Conservation (phyloP, 1,140 invertebrate species). For the Mylabris phalerata region DNA sequence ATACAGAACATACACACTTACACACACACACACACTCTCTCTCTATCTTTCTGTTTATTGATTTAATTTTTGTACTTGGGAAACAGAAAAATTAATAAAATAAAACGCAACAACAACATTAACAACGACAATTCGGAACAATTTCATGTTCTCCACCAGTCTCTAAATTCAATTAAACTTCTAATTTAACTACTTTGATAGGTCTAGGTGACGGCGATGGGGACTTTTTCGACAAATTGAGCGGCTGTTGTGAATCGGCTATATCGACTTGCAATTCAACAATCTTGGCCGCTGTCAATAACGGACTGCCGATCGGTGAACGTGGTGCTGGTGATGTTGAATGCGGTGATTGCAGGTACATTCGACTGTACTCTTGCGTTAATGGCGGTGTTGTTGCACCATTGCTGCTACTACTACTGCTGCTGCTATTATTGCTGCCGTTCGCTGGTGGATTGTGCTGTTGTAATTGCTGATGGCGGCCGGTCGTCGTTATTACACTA, state of each 20-base stretch:
- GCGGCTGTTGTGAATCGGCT: conserved; percentile 71
- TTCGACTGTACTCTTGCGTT: conserved; percentile 33
- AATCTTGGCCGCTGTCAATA: conserved; percentile 44
- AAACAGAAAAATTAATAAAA: too few species aligned
- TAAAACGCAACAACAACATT: background rate
- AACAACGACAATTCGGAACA: conserved; percentile 14
- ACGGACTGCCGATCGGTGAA: conserved; percentile 46
- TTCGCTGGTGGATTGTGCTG: conserved; percentile 1
- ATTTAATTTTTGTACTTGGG: too few species aligned
- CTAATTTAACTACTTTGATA: conserved; percentile 50
- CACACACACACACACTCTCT: too few species aligned
- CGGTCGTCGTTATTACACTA: conserved; percentile 45
- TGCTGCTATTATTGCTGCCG: background rate
- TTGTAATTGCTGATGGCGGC: conserved; percentile 30
- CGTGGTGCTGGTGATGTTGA: conserved; percentile 47
- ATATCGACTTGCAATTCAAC: conserved; percentile 76
- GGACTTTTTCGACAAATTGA: conserved; percentile 84
- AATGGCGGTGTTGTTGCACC: conserved; percentile 14
- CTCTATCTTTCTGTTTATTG: too few species aligned
- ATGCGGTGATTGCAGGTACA: conserved; percentile 45
- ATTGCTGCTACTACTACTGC: background rate
- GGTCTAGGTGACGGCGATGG: conserved; percentile 67
- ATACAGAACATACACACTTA: too few species aligned
- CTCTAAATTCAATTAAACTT: conserved; percentile 45
- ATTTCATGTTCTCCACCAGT: conserved; percentile 31